These are phyloP conservation scores for Vombatus ursinus DNA, from an alignment of 2,113 vertebrate species.

Conservation along the genomic window DNA sequence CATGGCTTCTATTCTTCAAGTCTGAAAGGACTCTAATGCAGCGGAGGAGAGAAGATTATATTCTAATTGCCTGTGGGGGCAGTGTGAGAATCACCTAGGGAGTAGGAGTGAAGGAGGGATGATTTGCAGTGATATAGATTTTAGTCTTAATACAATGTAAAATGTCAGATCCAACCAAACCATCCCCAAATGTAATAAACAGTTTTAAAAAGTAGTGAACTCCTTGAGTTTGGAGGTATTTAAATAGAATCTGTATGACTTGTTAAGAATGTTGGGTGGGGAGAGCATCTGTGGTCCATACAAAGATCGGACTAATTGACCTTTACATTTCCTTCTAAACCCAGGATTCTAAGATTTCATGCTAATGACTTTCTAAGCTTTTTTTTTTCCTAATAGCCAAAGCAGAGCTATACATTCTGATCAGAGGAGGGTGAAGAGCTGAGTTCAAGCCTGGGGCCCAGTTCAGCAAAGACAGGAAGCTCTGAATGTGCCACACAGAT, in stretches of 20 bases:
- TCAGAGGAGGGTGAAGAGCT: neutral
- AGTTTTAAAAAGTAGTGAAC: neutral
- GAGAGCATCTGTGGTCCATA: neutral
- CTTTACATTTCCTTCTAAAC: neutral
- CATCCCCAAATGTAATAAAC: neutral
- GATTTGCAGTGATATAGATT: neutral
- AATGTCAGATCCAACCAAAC: neutral
- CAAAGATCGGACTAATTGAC: neutral
- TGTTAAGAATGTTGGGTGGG: neutral
- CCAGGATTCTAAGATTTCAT: neutral
- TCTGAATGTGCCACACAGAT: neutral
- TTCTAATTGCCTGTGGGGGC: neutral
- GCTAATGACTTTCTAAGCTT: neutral
- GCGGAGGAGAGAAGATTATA: neutral
- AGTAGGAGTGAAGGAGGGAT: neutral
- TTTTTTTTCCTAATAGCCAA: neutral
- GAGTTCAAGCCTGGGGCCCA: neutral
- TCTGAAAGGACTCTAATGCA: neutral
- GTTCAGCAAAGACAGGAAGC: neutral
- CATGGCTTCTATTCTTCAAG: neutral
- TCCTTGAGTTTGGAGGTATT: neutral
- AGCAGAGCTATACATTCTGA: neutral
- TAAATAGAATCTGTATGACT: neutral
- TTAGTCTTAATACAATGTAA: neutral
- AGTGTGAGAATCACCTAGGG: neutral